Base-by-base conservation (phyloP, 2,113 vertebrate species). In the Meleagris gallopavo region DNA sequence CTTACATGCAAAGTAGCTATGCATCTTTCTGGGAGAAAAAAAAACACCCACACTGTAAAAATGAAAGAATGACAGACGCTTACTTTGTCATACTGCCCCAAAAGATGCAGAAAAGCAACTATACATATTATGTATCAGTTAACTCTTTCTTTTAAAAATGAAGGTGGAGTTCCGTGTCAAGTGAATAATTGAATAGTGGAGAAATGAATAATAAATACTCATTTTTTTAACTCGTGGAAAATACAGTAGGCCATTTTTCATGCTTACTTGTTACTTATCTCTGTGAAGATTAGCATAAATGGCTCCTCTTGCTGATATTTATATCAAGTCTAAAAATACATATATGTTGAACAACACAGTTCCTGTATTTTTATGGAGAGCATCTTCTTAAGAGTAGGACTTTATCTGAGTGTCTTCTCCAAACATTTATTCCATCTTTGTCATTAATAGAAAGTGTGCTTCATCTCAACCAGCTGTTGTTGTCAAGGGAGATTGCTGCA, bases 181-280 rank as follows among this genome's bases (percentile, higher is more conserved):
- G 82, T 96, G 62, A 95, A 93, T 88, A 94, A 94, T 83, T 95
- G 41, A 95, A 58, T 88, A 86, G 91, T 83, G 72, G 52, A 54
- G 27, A 54, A 54, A 54, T 94, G 10, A 94, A 93, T 94, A 89
- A 94, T 92, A 71, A 58, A 93, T 91, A 34, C 2, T 4, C 64
- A 41, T 73, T 54, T 70, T 70, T 60, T 78, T 74, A 75, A 50
- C 66, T 83, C 29, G 9, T 71, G 48, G 64, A n/a, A 79, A 95
- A 60, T 73, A 54, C 40, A 92, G 69, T 45, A 40, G 61, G 27
- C 72, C 21, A 18, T 84, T 96, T 93, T 90, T 57, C 45, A 22
- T 78, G 86, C 43, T 88, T 89, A 2, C 60, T 92, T 92, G 46
- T 13, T 19, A 1, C 54, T 83, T 25, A 58, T 20, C n/a, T 88